Evolutionary conservation across 2,113 vertebrate species (phyloP), one percentile per base, ranked within the genome.

Genomic region (Menura novaehollandiae): DNA sequence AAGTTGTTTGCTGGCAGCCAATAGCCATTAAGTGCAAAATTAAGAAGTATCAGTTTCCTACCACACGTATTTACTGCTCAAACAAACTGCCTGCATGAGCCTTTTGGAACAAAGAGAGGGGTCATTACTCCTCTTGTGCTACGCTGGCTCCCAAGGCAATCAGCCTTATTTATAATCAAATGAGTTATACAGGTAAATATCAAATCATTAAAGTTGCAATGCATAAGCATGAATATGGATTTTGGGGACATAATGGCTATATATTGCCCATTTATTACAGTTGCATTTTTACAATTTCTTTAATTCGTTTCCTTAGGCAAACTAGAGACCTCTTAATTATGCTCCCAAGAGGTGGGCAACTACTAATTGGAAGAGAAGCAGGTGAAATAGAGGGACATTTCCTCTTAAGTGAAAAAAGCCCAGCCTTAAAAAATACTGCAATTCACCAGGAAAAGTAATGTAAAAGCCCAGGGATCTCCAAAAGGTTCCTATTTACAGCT

Each of bases 301-400:
- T 97, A 97, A 97, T 98, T 97, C 90, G 35, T 96, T 97, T 95
- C 94, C 89, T 95, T 95, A 88, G 95, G 96, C 97, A 97, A 97
- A 97, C 92, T 78, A 95, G 82, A 97, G 85, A 85, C 84, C 95
- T 97, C 94, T 98, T 98, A 97, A 98, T 97, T 97, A 97, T 73
- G 93, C 83, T 98, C 96, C 96, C 96, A 91, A 92, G 92, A 97
- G 97, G 89, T 96, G 63, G 96, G 91, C 71, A 88, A 90, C 88
- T 95, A 91, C 94, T 98, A 98, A 98, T 91, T 97, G 96, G 97
- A 97, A 97, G 92, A 97, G 95, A 97, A 96, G 96, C 94, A 97
- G 96, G 95, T 97, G 93, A 97, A 97, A 97, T 93, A 97, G 97
- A 97, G 88, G 97, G 86, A 97, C 88, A 89, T 72, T 91, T 96